phyloP scores from a whole-genome alignment of 1,140 invertebrate genomes.

The Drosophila insularis region DNA sequence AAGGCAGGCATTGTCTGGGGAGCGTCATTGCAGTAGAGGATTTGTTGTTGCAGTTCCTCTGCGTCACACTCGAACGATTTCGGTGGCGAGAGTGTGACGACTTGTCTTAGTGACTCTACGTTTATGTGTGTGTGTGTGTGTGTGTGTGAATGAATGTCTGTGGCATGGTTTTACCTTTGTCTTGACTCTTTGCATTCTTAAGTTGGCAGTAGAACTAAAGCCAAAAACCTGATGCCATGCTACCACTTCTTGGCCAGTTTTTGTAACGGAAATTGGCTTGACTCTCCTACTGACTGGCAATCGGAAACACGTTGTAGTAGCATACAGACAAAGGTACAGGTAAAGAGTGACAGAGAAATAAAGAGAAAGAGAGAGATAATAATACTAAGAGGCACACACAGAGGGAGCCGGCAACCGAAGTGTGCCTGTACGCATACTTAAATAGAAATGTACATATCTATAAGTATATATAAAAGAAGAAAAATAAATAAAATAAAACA shows the following conservation, averaged over 20 bases:
- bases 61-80: constrained; percentile 67
- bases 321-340: not conserved
- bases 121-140: constrained; percentile 12
- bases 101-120: constrained; percentile 9
- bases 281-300: constrained; percentile 37
- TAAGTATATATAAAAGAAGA: not conserved
- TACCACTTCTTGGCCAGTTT: constrained; percentile 61
- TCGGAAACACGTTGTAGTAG: constrained; percentile 53
- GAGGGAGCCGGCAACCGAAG: constrained; percentile 7
- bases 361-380: not conserved
- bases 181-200: constrained; percentile 53
- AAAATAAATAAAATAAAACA: not conserved
- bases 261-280: constrained; percentile 71
- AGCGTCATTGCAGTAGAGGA: constrained; percentile 3
- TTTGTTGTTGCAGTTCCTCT: not conserved
- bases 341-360: not conserved
- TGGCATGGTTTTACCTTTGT: not conserved
- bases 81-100: constrained; percentile 31
- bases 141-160: constrained; percentile 6
- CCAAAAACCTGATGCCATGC: constrained; percentile 42
- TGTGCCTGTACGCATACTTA: constrained; percentile 44
- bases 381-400: not conserved
- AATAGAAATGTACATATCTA: constrained; percentile 15
- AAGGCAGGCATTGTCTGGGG: not conserved
- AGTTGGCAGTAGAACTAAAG: constrained; percentile 43